Evolutionary conservation across 2,113 vertebrate species (phyloP), one percentile per base, ranked within the genome.

Genomic region (Pitta sordida): DNA sequence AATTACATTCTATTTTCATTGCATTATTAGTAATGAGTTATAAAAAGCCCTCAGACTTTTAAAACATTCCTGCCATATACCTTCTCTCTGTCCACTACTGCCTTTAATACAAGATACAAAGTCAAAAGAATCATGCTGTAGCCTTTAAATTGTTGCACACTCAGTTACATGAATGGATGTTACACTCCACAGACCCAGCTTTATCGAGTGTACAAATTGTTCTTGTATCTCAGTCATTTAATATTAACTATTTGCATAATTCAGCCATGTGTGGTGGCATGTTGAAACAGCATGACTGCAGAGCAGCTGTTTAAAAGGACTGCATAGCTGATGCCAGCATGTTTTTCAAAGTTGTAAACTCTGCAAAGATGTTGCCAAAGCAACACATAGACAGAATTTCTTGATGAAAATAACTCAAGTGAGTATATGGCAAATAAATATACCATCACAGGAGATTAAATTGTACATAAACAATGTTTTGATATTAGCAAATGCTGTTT

Each of bases 231-330:
- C 93, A 91, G 97, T 97, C 98, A 98, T 98, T 98, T 98, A 98
- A 98, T 96, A 97, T 97, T 98, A 99, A 96, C 98, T 98, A 98
- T 99, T 98, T 98, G 98, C 98, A 98, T 97, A 97, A 98, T 96
- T 97, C 97, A 97, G 97, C 98, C 98, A 98, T 98, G 98, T 98
- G 98, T 96, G 97, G 96, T 94, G 98, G 98, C 98, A 98, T 98
- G 98, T 97, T 97, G 98, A 97, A 99, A 98, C 98, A 97, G 98
- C 98, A 98, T 98, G 96, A 97, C 97, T 98, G 98, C 97, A 91
- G 95, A 98, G 98, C 99, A 99, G 99, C 99, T 99, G 98, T 98
- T 98, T 97, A 97, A 97, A 93, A 98, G 97, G 97, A 97, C 91
- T 97, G 98, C 98, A 98, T 93, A 97, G 98, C 95, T 98, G 97